These are phyloP conservation scores for Conchocele bisecta DNA, from an alignment of 2,888 invertebrate species.

Conservation along the genomic window DNA sequence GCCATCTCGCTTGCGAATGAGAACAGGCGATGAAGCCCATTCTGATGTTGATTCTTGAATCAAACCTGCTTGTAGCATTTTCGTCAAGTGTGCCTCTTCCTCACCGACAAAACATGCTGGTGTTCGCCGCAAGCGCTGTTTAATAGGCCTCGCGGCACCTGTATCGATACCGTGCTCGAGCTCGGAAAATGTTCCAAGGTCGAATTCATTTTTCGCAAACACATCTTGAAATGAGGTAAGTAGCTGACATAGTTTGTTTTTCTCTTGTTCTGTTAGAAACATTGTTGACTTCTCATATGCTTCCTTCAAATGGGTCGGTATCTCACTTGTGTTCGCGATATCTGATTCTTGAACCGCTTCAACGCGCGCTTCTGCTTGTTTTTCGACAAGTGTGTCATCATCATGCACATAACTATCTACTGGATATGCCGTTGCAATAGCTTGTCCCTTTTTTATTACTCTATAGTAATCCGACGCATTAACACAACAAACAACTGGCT, in stretches of 20 bases:
- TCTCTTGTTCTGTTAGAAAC: conserved; percentile 7
- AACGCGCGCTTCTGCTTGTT: too few relatives aligned
- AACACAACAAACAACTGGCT: too few relatives aligned
- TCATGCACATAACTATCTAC: too few relatives aligned
- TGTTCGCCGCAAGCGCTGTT: conserved; percentile 45
- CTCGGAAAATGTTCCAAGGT: conserved; percentile 36
- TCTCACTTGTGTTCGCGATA: neutral
- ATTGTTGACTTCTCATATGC: conserved; percentile 5
- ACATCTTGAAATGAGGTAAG: too few relatives aligned
- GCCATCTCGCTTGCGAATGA: conserved; percentile 39
- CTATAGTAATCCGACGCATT: too few relatives aligned
- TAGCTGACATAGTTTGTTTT: conserved; percentile 8
- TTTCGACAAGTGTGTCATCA: too few relatives aligned
- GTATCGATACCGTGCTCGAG: conserved; percentile 47
- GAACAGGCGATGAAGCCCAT: conserved; percentile 48
- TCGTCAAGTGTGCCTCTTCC: conserved; percentile 39
- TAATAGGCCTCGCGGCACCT: conserved; percentile 25
- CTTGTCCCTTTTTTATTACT: too few relatives aligned
- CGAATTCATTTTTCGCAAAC: conserved; percentile 39
- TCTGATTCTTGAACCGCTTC: too few relatives aligned
- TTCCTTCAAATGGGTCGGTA: conserved; percentile 14
- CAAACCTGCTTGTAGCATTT: conserved; percentile 39
- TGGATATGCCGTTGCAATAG: too few relatives aligned
- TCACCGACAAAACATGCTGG: conserved; percentile 40
- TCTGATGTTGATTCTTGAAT: conserved; percentile 41